A percentile compares a stretch with the other conserved stretches of the same genome.
Evolutionary conservation across 2,797 vertebrate genomes (phyloP).

Genomic region (Onychomys torridus): DNA sequence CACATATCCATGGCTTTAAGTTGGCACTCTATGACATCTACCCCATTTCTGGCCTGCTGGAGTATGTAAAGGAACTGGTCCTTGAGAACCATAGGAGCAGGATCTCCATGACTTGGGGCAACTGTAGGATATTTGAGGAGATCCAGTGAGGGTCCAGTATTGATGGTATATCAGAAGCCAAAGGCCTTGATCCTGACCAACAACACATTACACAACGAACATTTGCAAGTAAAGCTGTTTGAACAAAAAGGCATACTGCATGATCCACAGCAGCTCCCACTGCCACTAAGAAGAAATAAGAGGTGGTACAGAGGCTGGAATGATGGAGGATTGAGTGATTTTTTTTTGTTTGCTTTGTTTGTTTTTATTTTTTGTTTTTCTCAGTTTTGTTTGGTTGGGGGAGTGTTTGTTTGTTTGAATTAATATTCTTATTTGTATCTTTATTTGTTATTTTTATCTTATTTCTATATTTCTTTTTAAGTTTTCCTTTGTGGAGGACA

Average conservation of each 20-base stretch:
- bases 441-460: neutral
- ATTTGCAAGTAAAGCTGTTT: neutral
- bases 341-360: neutral
- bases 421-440: neutral
- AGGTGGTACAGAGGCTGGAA: neutral
- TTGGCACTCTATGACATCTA: neutral
- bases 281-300: neutral
- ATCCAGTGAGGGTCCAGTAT: neutral
- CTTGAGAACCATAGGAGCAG: neutral
- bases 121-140: neutral
- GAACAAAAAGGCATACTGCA: neutral
- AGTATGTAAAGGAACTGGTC: neutral
- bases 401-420: neutral
- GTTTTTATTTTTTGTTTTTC: neutral
- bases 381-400: neutral
- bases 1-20: neutral
- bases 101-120: neutral
- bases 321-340: neutral
- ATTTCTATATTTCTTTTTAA: neutral
- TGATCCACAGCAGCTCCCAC: neutral
- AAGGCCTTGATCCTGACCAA: neutral
- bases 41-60: neutral
- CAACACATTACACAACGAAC: neutral
- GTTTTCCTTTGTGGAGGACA: neutral
- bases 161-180: neutral